A percentile compares a stretch with the other conserved stretches of the same genome.
These are phyloP conservation scores for Limnephilus rhombicus DNA, from an alignment of 2,888 invertebrate species.

Conservation along the genomic window DNA sequence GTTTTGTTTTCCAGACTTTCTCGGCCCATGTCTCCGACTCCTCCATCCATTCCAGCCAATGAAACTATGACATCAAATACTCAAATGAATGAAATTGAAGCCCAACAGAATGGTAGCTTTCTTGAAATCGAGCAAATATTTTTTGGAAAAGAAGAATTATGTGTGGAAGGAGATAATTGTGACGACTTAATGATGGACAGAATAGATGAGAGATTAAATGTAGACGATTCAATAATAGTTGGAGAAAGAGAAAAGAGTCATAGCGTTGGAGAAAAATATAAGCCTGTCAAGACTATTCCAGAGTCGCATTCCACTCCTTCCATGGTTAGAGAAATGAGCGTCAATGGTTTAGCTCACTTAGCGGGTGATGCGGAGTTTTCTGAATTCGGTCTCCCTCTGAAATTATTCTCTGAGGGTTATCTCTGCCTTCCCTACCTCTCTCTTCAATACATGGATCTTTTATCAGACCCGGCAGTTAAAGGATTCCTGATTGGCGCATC, in stretches of 20 bases:
- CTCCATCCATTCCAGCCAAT: conserved; percentile 73
- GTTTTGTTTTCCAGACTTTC: conserved; percentile 76
- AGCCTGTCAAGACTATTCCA: conserved; percentile 71
- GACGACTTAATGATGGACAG: conserved; percentile 37
- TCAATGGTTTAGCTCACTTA: conserved; percentile 80
- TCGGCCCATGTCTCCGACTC: conserved; percentile 85
- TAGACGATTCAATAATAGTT: conserved; percentile 72
- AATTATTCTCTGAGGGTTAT: conserved; percentile 93
- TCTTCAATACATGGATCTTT: conserved; percentile 94
- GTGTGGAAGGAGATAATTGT: conserved; percentile 44
- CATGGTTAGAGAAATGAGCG: conserved; percentile 85
- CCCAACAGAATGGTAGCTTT: conserved; percentile 67
- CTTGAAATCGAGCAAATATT: conserved; percentile 54
- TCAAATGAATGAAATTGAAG: conserved; percentile 69
- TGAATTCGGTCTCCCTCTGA: conserved; percentile 92
- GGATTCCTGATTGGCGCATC: conserved; percentile 97
- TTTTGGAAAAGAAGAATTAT: conserved; percentile 67
- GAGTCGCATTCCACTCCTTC: conserved; percentile 77
- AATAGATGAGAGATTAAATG: conserved; percentile 71
- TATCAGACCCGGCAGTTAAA: conserved; percentile 91
- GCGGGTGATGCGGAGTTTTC: conserved; percentile 83
- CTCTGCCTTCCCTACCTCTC: conserved; percentile 97
- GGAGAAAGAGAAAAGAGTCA: conserved; percentile 75
- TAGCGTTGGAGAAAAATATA: conserved; percentile 76
- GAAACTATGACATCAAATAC: conserved; percentile 61